Base-by-base conservation (phyloP, 1,140 invertebrate genomes). In the Eumaeus atala region DNA sequence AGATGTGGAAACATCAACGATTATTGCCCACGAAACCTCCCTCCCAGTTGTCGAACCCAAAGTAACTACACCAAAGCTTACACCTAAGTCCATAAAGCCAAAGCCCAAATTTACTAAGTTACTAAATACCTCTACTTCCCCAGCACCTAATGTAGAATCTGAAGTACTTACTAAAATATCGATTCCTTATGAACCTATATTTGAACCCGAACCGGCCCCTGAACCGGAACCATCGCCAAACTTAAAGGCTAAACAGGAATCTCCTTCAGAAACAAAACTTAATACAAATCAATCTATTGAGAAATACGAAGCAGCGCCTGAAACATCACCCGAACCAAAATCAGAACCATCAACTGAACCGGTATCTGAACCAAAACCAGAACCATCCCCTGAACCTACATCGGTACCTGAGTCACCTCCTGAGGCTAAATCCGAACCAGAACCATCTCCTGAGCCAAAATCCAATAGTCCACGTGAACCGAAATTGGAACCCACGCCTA, bases 1-100 rank as follows among this genome's bases (percentile, higher is more conserved):
- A 86, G 83, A 84, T 86, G 64, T 73, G 67, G 78, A 78, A 62
- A 88, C 84, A 70, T 71, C 89, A 54, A 86, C 88, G 54, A 77
- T 87, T 50, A 59, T 76, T 78, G 62, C 55, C 33, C 44, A 36
- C 14, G 56, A 53, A 49, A 53, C 56, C 17, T 21, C 54, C 36
- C 48, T 48, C 33, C 14, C 77, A 5, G 72, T 81, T 52, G 68
- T 77, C 0, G 55, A 60, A 54, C 51, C 55, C 9, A 47, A 28
- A 5, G 12, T 28, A 28, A 3, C n/a, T 42, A 52, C 18, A 38
- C 21, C 51, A 33, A 28, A 21, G n/a, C 12, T 17, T 35, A 33
- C 38, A 53, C 51, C 51, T 28, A 53, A 40, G 28, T 44, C 51
- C n/a, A 9, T 17, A 4, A 40, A 44, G 42, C 38, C 37, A 42